Evolutionary conservation across 2,113 vertebrate species (phyloP).

Genomic region (Hypanus sabinus): DNA sequence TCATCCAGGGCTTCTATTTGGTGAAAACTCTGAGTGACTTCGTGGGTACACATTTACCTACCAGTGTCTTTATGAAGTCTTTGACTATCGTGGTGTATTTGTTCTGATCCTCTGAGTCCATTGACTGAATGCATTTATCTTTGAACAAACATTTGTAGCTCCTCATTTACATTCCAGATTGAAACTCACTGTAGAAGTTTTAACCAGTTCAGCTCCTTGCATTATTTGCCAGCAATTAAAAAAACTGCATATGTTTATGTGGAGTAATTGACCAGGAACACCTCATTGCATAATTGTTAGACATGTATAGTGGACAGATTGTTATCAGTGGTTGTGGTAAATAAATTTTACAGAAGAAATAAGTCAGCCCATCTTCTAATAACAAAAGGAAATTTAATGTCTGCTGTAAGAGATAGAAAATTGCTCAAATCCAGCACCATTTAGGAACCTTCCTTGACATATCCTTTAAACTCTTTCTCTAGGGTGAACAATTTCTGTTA

Average conservation of each 20-base stretch:
- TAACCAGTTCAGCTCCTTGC: not conserved
- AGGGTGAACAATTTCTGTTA: not conserved
- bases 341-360: slow-evolving; percentile 9
- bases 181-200: not conserved
- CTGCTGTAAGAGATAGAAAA: not conserved
- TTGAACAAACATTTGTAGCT: not conserved
- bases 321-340: not conserved
- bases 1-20: too few relatives aligned
- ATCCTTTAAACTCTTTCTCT: not conserved
- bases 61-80: too few relatives aligned
- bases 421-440: not conserved
- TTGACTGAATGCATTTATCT: not conserved
- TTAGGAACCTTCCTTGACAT: not conserved
- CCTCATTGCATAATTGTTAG: not conserved
- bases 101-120: too few relatives aligned
- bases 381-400: not conserved
- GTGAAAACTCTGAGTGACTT: too few relatives aligned
- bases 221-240: not conserved
- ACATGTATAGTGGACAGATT: not conserved
- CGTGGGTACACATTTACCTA: too few relatives aligned
- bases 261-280: not conserved
- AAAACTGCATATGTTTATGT: not conserved
- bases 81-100: too few relatives aligned
- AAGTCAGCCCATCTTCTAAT: not conserved
- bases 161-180: not conserved